Base-by-base conservation (phyloP, 2,888 invertebrate species). In the Limenitis camilla region DNA sequence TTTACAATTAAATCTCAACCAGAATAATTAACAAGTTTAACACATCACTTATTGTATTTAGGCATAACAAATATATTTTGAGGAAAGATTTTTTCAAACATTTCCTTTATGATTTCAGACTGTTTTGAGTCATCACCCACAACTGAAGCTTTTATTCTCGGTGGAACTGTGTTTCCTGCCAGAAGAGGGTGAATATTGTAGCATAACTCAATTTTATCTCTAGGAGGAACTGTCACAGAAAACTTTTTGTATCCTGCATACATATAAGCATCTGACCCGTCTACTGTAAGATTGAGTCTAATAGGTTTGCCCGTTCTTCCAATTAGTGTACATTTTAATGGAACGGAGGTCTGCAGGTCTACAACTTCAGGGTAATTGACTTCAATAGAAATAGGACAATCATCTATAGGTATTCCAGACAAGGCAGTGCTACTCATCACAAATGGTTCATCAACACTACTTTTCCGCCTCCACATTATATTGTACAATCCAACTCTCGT, bases 211-310 rank as follows among this genome's bases (percentile, higher is more conserved):
- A 90, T 88, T 53, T 81, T 85, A 35, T 89, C 90, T 55, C 89
- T 88, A 0, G 93, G 93, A 43, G 92, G 84, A 49, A 91, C 79
- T 10, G 89, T 89, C 11, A 90, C 78, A 35, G 85, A 82, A 61
- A 89, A 93, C 89, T 96, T 95, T 82, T 96, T 97, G 70, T 96
- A 96, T 2, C 98, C 98, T 55, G 97, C 93, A 82, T 96, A 97
- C 94, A 98, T 97, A 75, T 98, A 98, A 38, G 94, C 94, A 75
- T 98, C 97, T 54, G 92, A 94, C 6, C 93, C 92, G 64, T 96
- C 95, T 82, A 96, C 92, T 48, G 89, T 90, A 36, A 95, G 80
- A 63, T 90, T 91, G 33, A 96, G 81, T 56, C 94, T 92, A 53
- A 94, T 90, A 36, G 95, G 90, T 54, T 89, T 90, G 42, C 89